Base-by-base conservation (phyloP, 2,797 vertebrate genomes). In the Helicolenus hilgendorfi region DNA sequence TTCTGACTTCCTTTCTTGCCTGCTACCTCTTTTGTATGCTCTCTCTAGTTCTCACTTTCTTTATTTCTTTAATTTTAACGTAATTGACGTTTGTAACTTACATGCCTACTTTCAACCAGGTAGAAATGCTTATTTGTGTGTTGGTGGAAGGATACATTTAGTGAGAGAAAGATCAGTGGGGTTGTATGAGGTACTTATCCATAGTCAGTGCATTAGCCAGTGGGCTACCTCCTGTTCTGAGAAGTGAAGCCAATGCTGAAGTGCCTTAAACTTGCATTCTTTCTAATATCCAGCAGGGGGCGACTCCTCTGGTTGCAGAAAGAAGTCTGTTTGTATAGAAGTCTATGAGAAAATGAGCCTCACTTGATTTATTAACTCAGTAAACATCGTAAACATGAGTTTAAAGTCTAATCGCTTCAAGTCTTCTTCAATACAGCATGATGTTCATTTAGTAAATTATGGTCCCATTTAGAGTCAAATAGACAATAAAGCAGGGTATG, bases 221-320 rank as follows among this genome's bases (percentile, higher is more conserved):
- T n/a, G n/a, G n/a, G n/a, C n/a, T n/a, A n/a, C 26, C 26, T 27
- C 26, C 26, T 2, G 26, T 0, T 45, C 1, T 45, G 41, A 45
- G 0, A 45, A 45, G 41, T 45, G 41, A 45, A 45, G 41, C 15
- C 1, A 45, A 45, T 45, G 41, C 41, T 0, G 41, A 45, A 18
- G 41, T 45, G 41, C 41, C 41, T 45, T 45, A 18, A 45, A 45
- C 14, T 7, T 1, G 0, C 1, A 45, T 45, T 45, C 1, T 45
- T 0, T 45, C 41, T 45, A 18, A 18, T 0, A 45, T 6, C 41
- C 41, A 45, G 41, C 41, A 45, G 41, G 14, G 15, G 41, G 15
- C 6, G 41, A 53, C 49, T 9, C 20, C 20, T 53, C 18, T 53
- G 49, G 49, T n/a, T 53, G 49, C 49, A 4, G 10, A 53, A 53